Conservation (phyloP, 2,888 invertebrate genomes). For the Deladenus siricidicola region DNA sequence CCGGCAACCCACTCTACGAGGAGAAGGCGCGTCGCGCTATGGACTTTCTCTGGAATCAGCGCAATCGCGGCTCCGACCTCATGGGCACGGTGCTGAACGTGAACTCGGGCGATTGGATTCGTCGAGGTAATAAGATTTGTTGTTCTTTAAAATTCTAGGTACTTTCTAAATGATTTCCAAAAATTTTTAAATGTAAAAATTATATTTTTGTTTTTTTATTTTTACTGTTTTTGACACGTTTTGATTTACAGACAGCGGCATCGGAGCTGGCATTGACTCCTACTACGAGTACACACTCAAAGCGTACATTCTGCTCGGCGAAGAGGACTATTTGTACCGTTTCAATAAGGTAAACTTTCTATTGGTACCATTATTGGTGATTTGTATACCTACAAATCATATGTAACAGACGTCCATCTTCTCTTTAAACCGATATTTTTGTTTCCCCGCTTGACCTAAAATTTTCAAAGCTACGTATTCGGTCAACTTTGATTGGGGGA, state of each 20-base stretch:
- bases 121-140: too few relatives aligned
- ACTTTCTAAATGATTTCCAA: too few relatives aligned
- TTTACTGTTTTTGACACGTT: too few relatives aligned
- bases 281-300: slow-evolving; percentile 82
- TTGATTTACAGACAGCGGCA: slow-evolving; percentile 74
- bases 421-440: not conserved
- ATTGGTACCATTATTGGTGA: not conserved
- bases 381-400: not conserved
- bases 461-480: too few relatives aligned
- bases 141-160: too few relatives aligned
- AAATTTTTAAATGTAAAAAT: too few relatives aligned
- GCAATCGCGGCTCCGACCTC: slow-evolving; percentile 78
- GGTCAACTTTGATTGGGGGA: too few relatives aligned
- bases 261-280: slow-evolving; percentile 97
- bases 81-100: slow-evolving; percentile 96
- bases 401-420: not conserved
- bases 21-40: slow-evolving; percentile 87
- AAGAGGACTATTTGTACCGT: slow-evolving; percentile 82
- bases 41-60: slow-evolving; percentile 89
- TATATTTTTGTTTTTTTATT: too few relatives aligned
- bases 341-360: slow-evolving; percentile 70
- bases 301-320: slow-evolving; percentile 82
- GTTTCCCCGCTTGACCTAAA: too few relatives aligned
- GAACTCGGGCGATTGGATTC: slow-evolving; percentile 94
- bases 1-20: slow-evolving; percentile 80